Base-by-base conservation (phyloP, 2,797 vertebrate genomes). In the Diplodus sargus region DNA sequence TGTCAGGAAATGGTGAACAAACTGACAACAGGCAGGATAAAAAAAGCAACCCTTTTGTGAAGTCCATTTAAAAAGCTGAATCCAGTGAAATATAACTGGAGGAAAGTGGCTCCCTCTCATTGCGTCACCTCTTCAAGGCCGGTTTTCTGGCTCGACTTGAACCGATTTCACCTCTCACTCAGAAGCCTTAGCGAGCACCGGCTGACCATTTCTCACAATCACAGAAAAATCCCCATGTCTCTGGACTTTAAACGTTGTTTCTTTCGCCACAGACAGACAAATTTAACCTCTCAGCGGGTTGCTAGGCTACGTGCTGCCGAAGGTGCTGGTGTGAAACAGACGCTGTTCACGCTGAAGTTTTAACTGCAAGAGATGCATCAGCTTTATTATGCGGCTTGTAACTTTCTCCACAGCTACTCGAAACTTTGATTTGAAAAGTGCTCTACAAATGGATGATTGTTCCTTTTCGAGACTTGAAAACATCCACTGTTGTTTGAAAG, bases 371-470 rank as follows among this genome's bases (percentile, higher is more conserved):
- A 15, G 48, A 28, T n/a, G 17, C 58, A 25, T 61, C 22, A 42
- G 10, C 25, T 73, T 1, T 20, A 12, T 28, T 11, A 22, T 34
- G 49, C 54, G 3, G 18, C 52, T 66, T 61, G 48, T 63, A 68
- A 5, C 51, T 62, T 49, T 71, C 45, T 65, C 17, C 42, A 18
- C 57, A 56, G 20, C 60, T 23, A 11, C 65, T 67, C 60, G 5
- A 77, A 53, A 47, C 54, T 79, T 70, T 49, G 30, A 82, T 72
- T 72, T 59, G 13, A 61, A 77, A 80, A 76, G 60, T 34, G 52
- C 28, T 74, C 54, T 16, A 18, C 70, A 83, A 81, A 74, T 64
- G 64, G 56, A 81, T 49, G 2, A 64, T 61, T 74, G 54, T 73
- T 77, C 51, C 18, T 34, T 81, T 51, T 18, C 39, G 39, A 1